These are phyloP conservation scores for Nycticorax nycticorax DNA, from an alignment of 2,113 vertebrate species.

Conservation along the genomic window DNA sequence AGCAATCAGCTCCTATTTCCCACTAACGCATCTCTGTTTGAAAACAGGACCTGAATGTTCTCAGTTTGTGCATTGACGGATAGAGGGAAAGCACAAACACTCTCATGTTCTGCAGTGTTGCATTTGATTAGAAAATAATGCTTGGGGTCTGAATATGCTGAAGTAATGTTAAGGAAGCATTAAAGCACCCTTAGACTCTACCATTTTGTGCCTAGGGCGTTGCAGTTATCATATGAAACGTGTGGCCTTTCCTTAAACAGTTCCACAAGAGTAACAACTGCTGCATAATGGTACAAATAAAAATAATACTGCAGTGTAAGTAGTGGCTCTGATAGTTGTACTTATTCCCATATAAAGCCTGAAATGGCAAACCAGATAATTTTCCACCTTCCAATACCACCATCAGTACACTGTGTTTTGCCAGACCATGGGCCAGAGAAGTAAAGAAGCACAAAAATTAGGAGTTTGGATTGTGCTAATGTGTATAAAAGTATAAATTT, in stretches of 20 bases:
- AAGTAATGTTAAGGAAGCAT: slow-evolving; percentile 42
- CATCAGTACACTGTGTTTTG: not conserved
- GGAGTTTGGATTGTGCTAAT: not conserved
- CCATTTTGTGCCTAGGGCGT: slow-evolving; percentile 11
- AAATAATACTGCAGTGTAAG: not conserved
- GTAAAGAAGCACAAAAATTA: not conserved
- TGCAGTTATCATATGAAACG: slow-evolving; percentile 24
- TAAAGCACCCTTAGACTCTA: slow-evolving; percentile 29
- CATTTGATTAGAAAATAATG: slow-evolving; percentile 60
- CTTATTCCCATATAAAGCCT: not conserved
- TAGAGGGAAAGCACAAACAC: not conserved
- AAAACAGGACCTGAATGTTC: not conserved
- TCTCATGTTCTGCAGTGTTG: not conserved
- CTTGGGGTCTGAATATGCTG: slow-evolving; percentile 14
- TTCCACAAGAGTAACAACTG: slow-evolving; percentile 22
- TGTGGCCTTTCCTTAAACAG: not conserved
- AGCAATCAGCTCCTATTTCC: not conserved
- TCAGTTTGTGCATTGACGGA: not conserved
- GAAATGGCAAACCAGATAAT: not conserved
- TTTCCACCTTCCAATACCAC: not conserved
- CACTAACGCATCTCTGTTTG: not conserved
- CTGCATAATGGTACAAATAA: slow-evolving; percentile 38
- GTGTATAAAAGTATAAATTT: not conserved
- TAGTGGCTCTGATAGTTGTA: not conserved
- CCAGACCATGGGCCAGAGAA: not conserved